These are phyloP conservation scores for Drosophila kepulauana DNA, from an alignment of 1,140 invertebrate genomes.

Conservation along the genomic window DNA sequence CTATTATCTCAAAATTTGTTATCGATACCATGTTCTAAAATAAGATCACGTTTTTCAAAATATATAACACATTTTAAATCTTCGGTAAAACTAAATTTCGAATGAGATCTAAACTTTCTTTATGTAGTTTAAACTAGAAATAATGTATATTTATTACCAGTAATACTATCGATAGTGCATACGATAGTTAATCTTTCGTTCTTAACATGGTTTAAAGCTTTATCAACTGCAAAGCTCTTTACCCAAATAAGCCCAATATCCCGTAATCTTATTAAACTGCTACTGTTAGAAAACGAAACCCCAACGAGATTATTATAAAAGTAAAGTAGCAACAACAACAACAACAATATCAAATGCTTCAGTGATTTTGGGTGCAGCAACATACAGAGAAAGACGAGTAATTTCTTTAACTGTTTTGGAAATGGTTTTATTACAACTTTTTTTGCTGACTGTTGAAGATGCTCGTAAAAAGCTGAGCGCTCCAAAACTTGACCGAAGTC, in stretches of 20 bases:
- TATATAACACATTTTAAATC: no score
- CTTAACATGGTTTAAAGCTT: background rate
- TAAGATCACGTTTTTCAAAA: no score
- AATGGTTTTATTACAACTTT: slow-evolving; percentile 33
- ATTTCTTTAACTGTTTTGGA: slow-evolving; percentile 34
- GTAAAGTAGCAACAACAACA: slow-evolving; percentile 25
- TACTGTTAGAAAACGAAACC: slow-evolving; percentile 25
- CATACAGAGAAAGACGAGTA: slow-evolving; percentile 26
- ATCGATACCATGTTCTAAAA: no score
- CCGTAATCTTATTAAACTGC: background rate
- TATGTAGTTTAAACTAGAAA: no score
- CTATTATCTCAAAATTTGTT: no score
- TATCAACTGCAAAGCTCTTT: background rate
- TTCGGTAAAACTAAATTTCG: no score
- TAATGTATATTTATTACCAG: no score
- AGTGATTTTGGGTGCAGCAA: slow-evolving; percentile 63
- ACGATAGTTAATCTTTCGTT: background rate
- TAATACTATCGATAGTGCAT: background rate
- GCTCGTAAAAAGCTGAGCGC: slow-evolving; percentile 36
- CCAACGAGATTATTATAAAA: slow-evolving; percentile 12
- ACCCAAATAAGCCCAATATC: background rate
- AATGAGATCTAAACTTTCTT: no score
- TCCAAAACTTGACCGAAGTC: background rate
- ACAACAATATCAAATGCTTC: slow-evolving; percentile 48
- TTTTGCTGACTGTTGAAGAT: slow-evolving; percentile 20